phyloP scores from a whole-genome alignment of 2,797 vertebrate species.

The Anguilla pacifica region DNA sequence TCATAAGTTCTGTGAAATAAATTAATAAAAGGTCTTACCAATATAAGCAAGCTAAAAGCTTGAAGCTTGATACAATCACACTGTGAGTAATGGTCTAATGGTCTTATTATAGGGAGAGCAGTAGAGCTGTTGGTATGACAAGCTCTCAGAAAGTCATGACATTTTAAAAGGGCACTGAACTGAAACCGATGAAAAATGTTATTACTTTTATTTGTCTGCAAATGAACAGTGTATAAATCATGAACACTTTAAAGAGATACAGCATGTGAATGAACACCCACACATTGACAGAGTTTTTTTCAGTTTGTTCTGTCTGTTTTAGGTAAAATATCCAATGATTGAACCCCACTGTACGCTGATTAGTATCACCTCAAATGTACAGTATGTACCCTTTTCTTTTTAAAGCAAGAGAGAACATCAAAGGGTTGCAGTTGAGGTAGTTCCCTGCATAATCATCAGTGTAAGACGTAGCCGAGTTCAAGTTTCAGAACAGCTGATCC shows the following conservation, averaged over 20 bases:
- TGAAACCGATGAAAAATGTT: neutral
- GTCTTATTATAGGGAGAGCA: neutral
- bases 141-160: neutral
- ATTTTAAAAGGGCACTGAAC: neutral
- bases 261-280: neutral
- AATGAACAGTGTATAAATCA: constrained; percentile 3
- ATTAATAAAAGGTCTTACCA: neutral
- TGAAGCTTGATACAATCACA: neutral
- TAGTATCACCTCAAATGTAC: constrained; percentile 25
- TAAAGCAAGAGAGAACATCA: constrained; percentile 10
- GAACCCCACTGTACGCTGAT: constrained; percentile 1
- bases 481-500: constrained; percentile 28
- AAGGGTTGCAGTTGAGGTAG: constrained; percentile 13
- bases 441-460: constrained; percentile 1
- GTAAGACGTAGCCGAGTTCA: constrained; percentile 22
- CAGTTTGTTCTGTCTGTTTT: neutral
- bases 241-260: neutral
- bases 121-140: neutral
- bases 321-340: neutral
- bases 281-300: neutral
- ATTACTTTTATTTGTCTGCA: neutral
- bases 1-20: neutral
- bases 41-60: neutral
- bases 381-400: neutral
- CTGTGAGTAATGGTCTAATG: neutral